Percentiles rank a stretch among this genome's conserved stretches.
Conservation (phyloP, 2,113 vertebrate genomes). For the Protobothrops flavoviridis region DNA sequence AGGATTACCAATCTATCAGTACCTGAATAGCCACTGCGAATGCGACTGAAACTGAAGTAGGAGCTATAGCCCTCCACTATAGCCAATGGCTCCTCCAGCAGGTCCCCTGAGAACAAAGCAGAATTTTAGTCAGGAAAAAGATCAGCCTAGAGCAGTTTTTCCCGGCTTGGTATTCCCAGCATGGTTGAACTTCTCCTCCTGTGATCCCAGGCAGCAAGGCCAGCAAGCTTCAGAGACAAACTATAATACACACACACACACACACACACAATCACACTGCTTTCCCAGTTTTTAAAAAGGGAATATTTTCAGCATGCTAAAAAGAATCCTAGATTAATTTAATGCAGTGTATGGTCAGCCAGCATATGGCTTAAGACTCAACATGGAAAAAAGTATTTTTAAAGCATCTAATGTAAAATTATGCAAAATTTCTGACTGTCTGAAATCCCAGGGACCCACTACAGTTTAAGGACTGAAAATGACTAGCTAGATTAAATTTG, state of each 20-base stretch:
- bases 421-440: neutral
- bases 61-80: conserved; percentile 86
- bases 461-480: neutral
- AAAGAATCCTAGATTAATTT: neutral
- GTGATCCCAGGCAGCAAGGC: neutral
- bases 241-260: neutral
- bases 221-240: neutral
- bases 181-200: neutral
- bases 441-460: neutral
- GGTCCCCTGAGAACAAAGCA: conserved; percentile 72
- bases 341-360: neutral
- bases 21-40: conserved; percentile 88
- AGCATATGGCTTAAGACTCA: neutral
- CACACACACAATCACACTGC: too few relatives aligned
- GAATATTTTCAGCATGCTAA: neutral
- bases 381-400: neutral
- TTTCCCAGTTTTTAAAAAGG: neutral
- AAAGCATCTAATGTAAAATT: neutral
- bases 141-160: neutral
- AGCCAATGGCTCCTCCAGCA: conserved; percentile 81
- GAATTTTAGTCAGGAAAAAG: neutral
- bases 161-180: neutral
- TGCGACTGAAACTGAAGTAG: conserved; percentile 87
- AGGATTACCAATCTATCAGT: conserved; percentile 7
- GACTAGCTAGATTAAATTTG: neutral